These are phyloP conservation scores for Gila orcuttii DNA, from an alignment of 2,113 vertebrate species.

Conservation along the genomic window DNA sequence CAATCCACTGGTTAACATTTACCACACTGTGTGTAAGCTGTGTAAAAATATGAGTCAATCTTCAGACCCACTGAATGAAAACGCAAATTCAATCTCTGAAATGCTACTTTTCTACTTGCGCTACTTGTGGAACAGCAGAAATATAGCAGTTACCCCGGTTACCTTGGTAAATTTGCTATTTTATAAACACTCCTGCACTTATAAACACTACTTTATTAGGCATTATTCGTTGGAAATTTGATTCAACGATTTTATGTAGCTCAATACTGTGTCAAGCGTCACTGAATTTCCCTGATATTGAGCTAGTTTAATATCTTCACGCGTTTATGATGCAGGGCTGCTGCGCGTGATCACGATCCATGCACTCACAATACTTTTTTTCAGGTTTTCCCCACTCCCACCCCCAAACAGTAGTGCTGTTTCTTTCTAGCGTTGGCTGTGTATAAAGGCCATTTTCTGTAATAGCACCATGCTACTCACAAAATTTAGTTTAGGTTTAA, in stretches of 20 bases:
- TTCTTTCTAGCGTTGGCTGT: neutral
- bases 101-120: too few species aligned
- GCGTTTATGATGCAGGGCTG: neutral
- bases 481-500: neutral
- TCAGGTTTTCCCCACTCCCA: neutral
- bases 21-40: neutral
- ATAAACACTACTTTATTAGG: too few species aligned
- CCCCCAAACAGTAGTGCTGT: neutral
- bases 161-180: neutral
- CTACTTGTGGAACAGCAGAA: neutral
- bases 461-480: neutral
- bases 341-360: neutral
- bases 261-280: too few species aligned
- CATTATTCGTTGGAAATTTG: too few species aligned
- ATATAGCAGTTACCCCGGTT: neutral
- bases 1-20: neutral
- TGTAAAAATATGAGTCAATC: neutral
- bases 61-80: neutral
- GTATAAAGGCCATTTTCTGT: neutral
- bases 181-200: too few species aligned
- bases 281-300: neutral
- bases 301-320: neutral
- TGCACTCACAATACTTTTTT: neutral
- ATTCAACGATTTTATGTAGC: too few species aligned
- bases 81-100: neutral